Base-by-base conservation (phyloP, 2,797 vertebrate genomes). In the Dicrostonyx torquatus region DNA sequence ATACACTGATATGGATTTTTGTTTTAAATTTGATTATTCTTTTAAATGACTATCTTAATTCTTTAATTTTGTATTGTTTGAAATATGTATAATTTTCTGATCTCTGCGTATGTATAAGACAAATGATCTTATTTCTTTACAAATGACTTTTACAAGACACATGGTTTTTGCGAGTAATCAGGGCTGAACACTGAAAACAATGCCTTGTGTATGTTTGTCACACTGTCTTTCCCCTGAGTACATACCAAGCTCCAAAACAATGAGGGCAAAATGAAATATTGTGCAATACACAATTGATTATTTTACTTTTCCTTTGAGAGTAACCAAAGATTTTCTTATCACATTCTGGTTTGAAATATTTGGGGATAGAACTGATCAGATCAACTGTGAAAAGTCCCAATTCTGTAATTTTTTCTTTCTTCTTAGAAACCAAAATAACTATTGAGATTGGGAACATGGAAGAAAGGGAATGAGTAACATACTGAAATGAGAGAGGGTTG, bases 61-160 rank as follows among this genome's bases (percentile, higher is more conserved):
- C 5, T 14, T 73, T 80, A 60, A 70, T 53, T 62, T 40, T 77
- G 45, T 40, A 43, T 43, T 45, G 82, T 97, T 60, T 89, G n/a
- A 94, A 91, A 89, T 76, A 37, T 29, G 7, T 60, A 0, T 64
- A 55, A 88, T 76, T 94, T 90, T 95, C 14, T 78, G 72, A 95
- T 72, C 34, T 26, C 20, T 22, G 45, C 68, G 4, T 72, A 88
- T 86, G 10, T 48, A 48, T 60, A 86, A 70, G 2, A 13, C 26
- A 87, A 78, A 86, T 70, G 29, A 64, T 73, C 11, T 64, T 5
- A 53, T 24, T 31, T 9, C 60, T 88, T 94, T 87, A 66, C 0
- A 64, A 66, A 4, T 95, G 20, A 82, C 14, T 90, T 93, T 94
- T 89, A 90, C 1, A 88, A 40, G 34, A 75, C 55, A 11, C 22